Evolutionary conservation across 2,888 invertebrate genomes (phyloP).

Genomic region (Hirudinaria manillensis): DNA sequence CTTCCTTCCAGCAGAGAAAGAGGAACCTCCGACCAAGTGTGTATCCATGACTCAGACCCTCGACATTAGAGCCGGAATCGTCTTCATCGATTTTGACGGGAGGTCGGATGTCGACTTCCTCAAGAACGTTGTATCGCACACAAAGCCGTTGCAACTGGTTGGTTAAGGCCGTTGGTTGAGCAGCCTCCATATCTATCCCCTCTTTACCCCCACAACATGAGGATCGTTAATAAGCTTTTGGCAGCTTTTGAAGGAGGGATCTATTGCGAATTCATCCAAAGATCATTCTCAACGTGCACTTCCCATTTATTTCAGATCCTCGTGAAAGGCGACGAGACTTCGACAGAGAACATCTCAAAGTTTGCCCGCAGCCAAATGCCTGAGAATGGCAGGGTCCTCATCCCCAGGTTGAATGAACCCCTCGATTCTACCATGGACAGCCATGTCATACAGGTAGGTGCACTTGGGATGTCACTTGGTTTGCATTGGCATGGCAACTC

Average conservation of each 20-base stretch:
- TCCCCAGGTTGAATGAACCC: slow-evolving; percentile 68
- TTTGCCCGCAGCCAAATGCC: slow-evolving; percentile 62
- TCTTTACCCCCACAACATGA: not conserved
- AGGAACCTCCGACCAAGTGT: slow-evolving; percentile 85
- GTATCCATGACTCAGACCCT: slow-evolving; percentile 69
- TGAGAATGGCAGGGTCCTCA: slow-evolving; percentile 65
- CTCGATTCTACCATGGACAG: slow-evolving; percentile 95
- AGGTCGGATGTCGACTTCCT: slow-evolving; percentile 63
- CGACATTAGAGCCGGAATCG: slow-evolving; percentile 74
- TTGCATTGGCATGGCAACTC: too few species aligned
- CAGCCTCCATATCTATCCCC: not conserved
- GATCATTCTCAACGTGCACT: too few species aligned
- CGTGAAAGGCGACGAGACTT: slow-evolving; percentile 68
- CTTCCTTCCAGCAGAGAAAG: slow-evolving; percentile 15
- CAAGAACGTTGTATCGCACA: slow-evolving; percentile 65
- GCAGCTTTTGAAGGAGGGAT: too few species aligned
- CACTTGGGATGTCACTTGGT: too few species aligned
- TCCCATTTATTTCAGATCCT: slow-evolving; percentile 57
- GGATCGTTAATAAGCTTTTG: too few species aligned
- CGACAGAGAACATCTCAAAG: slow-evolving; percentile 65
- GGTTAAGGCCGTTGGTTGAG: slow-evolving; percentile 28
- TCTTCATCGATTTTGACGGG: slow-evolving; percentile 95
- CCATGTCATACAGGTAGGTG: slow-evolving; percentile 83
- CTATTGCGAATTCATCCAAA: too few species aligned
- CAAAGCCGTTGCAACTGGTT: slow-evolving; percentile 71